A percentile compares a stretch with the other conserved stretches of the same genome.
These are phyloP conservation scores for Leptinotarsa juncta DNA, from an alignment of 2,888 invertebrate genomes.

Conservation along the genomic window DNA sequence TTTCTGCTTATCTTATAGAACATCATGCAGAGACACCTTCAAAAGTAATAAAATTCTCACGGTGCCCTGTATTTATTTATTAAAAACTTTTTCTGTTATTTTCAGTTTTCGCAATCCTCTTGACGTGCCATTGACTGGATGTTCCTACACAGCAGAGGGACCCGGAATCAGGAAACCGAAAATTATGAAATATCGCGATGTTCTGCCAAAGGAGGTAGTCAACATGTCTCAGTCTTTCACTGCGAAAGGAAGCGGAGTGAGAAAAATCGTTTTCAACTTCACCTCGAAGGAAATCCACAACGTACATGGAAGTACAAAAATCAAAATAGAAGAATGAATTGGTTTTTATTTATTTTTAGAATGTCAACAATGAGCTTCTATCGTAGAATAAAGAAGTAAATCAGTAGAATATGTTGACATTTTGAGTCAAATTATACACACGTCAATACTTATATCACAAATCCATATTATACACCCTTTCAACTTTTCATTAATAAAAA, in stretches of 20 bases:
- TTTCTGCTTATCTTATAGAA: no score
- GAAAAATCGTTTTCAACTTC: conserved; percentile 79
- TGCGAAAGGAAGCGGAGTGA: conserved; percentile 74
- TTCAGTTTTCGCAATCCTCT: conserved; percentile 80
- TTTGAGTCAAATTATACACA: no score
- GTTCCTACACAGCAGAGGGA: conserved; percentile 78
- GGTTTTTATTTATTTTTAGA: neutral
- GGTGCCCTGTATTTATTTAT: no score
- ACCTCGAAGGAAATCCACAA: conserved; percentile 77
- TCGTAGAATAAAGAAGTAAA: no score
- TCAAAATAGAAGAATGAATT: conserved; percentile 67
- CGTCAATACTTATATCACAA: no score
- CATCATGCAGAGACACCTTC: no score
- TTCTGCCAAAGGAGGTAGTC: conserved; percentile 69
- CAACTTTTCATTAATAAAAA: no score
- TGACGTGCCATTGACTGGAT: conserved; percentile 72
- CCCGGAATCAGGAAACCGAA: conserved; percentile 68
- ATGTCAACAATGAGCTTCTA: no score
- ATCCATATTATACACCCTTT: no score
- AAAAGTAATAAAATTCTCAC: no score
- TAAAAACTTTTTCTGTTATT: conserved; percentile 44
- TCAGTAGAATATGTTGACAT: no score
- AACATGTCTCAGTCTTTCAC: conserved; percentile 71
- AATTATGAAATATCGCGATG: conserved; percentile 60
- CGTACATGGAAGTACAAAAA: conserved; percentile 74